Base-by-base conservation (phyloP, 2,888 invertebrate species). In the Drosophila nigritarsus region DNA sequence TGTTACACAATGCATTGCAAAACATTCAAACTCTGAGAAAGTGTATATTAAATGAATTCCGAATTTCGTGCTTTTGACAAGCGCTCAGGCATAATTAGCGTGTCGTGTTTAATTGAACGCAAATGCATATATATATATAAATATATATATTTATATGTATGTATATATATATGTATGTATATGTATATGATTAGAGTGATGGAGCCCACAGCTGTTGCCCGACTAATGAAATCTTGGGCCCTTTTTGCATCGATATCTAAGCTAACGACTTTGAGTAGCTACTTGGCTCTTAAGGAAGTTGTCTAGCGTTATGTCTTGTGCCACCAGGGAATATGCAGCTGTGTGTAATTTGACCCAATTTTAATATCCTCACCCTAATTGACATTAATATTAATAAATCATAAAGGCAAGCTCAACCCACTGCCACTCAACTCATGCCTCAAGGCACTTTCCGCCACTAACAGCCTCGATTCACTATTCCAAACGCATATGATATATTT, bases 31-130 rank as follows among this genome's bases (percentile, higher is more conserved):
- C 24, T 5, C 24, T 7, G 3, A 5, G 32, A 1, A 24, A 32
- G 48, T 8, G 32, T 32, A 48, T 20, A 13, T n/a, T 49, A 29
- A 58, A 49, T 38, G 40, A 45, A 73, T 64, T 49, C 40, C 54
- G 60, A 55, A 64, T 51, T 61, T 72, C 54, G 59, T 87, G 77
- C 50, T 60, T 48, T 74, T 82, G 78, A 75, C 84, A 82, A 54
- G 70, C 78, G 34, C 38, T 62, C 63, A 40, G 58, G 58, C 62
- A 69, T 87, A 90, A 87, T 90, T 87, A 80, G 75, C 90, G 78
- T 84, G 80, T 77, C 82, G 75, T 73, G 66, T 75, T 84, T 87
- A 87, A 87, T 87, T 87, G 82, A 89, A 87, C 80, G 73, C 18
- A 63, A 48, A 55, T 54, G 45, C 34, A 36, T 20, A 58, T 18